Evolutionary conservation across 2,888 invertebrate species (phyloP).

Genomic region (Quadriops clusia): DNA sequence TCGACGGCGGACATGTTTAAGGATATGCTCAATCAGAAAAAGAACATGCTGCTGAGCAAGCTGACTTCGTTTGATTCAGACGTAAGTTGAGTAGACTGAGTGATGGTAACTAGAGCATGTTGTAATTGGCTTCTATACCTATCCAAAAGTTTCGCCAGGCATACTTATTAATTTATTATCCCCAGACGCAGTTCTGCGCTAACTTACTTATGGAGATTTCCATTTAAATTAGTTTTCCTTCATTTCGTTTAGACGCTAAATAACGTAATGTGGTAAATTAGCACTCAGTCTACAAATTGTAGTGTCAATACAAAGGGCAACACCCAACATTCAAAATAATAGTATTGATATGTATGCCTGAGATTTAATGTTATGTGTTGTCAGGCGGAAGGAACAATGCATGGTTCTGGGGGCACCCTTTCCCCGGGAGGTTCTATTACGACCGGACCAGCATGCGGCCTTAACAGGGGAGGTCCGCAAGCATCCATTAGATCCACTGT

Average conservation of each 20-base stretch:
- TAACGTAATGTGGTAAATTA: no score
- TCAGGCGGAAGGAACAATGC: constrained; percentile 49
- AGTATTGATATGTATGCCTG: no score
- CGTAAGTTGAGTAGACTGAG: constrained; percentile 46
- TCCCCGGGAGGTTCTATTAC: constrained; percentile 66
- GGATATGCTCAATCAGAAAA: constrained; percentile 86
- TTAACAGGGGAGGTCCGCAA: constrained; percentile 57
- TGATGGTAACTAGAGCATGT: constrained; percentile 6
- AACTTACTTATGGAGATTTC: no score
- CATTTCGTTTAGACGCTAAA: no score
- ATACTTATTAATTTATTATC: constrained; percentile 1
- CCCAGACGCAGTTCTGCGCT: no score
- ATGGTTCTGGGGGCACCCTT: constrained; percentile 48
- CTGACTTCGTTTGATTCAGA: constrained; percentile 85
- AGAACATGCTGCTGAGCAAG: constrained; percentile 75
- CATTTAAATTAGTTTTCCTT: no score
- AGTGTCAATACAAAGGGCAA: no score
- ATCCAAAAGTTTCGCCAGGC: no score
- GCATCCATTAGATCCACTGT: constrained; percentile 79
- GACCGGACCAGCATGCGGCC: constrained; percentile 58
- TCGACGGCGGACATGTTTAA: constrained; percentile 87
- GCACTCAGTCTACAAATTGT: no score
- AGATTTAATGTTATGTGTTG: constrained; percentile 32
- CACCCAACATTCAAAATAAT: no score
- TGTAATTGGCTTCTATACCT: no score